Conservation (phyloP, 2,113 vertebrate genomes). For the Neofelis nebulosa region DNA sequence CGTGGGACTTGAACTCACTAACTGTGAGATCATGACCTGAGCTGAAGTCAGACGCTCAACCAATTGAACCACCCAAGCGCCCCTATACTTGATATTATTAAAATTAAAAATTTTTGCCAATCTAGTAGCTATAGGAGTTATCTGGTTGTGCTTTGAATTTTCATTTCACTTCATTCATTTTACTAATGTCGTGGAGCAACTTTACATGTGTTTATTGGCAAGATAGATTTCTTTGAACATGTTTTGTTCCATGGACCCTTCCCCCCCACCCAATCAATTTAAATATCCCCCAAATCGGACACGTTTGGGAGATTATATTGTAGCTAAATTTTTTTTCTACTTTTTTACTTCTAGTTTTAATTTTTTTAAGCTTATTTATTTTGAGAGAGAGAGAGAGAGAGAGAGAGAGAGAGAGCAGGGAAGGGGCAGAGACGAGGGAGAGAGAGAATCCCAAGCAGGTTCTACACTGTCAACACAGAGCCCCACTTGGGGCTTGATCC, state of each 20-base stretch:
- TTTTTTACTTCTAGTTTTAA: too few species aligned
- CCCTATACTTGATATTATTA: not conserved
- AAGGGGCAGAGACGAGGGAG: not conserved
- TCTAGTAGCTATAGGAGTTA: not conserved
- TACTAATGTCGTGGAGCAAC: not conserved
- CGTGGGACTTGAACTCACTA: too few species aligned
- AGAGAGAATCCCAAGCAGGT: not conserved
- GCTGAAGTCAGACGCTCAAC: too few species aligned
- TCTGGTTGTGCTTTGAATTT: not conserved
- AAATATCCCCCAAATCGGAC: not conserved
- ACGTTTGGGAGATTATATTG: not conserved
- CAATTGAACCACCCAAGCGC: too few species aligned
- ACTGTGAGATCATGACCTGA: too few species aligned
- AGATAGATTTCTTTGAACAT: not conserved
- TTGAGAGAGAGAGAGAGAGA: not conserved
- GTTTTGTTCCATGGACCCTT: not conserved
- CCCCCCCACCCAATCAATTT: not conserved
- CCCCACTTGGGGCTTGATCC: not conserved
- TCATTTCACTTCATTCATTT: not conserved
- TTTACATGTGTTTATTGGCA: not conserved
- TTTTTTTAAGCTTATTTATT: not conserved
- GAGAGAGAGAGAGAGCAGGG: not conserved
- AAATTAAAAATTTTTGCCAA: not conserved
- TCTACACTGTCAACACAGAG: not conserved
- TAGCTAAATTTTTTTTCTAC: not conserved